Conservation (phyloP, 2,113 vertebrate genomes). For the Urocitellus parryii region DNA sequence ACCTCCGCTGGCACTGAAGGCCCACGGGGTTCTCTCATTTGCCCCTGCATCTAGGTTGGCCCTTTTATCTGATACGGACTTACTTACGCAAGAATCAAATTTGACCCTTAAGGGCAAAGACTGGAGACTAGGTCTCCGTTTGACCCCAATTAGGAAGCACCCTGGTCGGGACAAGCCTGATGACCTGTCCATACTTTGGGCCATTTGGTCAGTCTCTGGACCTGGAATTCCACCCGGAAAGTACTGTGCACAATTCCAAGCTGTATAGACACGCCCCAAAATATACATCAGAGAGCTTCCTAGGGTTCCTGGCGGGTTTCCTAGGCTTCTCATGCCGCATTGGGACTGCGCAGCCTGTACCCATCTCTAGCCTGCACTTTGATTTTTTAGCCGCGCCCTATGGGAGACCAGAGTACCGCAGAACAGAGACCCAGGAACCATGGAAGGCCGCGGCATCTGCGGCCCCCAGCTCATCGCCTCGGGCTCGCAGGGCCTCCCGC, state of each 20-base stretch:
- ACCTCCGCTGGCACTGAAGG: no score
- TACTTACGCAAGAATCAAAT: background rate
- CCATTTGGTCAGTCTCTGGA: rapidly evolving
- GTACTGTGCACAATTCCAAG: rapidly evolving
- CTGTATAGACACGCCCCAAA: background rate
- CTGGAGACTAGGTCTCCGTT: rapidly evolving
- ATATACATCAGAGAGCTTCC: background rate
- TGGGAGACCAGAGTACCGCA: conserved; percentile 73
- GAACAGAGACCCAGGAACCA: conserved; percentile 84
- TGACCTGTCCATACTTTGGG: background rate
- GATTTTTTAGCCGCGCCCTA: background rate
- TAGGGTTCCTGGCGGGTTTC: background rate
- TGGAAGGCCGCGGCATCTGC: conserved; percentile 88
- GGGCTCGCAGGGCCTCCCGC: conserved; percentile 89
- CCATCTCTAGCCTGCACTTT: background rate
- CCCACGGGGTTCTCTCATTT: background rate
- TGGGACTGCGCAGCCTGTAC: no score
- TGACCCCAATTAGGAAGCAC: rapidly evolving
- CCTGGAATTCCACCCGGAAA: background rate
- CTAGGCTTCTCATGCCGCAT: background rate
- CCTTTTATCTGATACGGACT: background rate
- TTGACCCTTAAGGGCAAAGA: background rate
- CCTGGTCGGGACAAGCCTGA: rapidly evolving
- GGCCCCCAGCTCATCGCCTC: conserved; percentile 81
- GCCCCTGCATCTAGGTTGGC: background rate